Evolutionary conservation across 2,113 vertebrate species (phyloP).

Genomic region (Haliaeetus leucogaster): DNA sequence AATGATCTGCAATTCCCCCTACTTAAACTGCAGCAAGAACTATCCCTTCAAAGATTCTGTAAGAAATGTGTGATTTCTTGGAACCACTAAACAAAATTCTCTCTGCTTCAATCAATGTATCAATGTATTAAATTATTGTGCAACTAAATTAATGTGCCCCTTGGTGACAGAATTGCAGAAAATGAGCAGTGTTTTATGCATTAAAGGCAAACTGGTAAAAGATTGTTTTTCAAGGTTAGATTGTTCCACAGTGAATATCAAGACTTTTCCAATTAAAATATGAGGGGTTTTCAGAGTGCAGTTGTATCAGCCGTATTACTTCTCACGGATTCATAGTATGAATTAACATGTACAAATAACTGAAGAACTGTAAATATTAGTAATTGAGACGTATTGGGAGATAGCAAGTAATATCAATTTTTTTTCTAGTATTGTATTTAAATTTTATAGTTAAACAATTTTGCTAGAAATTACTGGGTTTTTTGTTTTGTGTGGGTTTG

Average conservation of each 20-base stretch:
- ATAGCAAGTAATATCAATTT: not conserved
- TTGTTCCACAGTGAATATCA: conserved; percentile 8
- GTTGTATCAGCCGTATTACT: not conserved
- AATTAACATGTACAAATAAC: not conserved
- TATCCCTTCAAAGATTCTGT: not conserved
- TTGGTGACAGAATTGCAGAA: not conserved
- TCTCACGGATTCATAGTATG: not conserved
- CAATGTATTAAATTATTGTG: conserved; percentile 31
- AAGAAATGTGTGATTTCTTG: not conserved
- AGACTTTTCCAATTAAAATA: conserved; percentile 23
- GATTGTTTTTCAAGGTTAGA: conserved; percentile 55
- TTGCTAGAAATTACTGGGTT: not conserved
- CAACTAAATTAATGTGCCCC: conserved; percentile 37
- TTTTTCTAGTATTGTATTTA: not conserved
- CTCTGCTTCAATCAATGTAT: conserved; percentile 22
- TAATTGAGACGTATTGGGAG: not conserved
- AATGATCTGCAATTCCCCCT: not conserved
- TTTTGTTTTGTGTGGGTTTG: too few relatives aligned
- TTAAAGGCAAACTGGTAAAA: conserved; percentile 45
- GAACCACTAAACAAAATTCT: not conserved
- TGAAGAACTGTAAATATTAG: not conserved
- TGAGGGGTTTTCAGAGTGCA: not conserved
- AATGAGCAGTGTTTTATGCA: conserved; percentile 49
- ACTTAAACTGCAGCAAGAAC: not conserved
- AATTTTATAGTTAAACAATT: not conserved